Evolutionary conservation across 2,888 invertebrate genomes (phyloP).

Genomic region (Apamea anceps): DNA sequence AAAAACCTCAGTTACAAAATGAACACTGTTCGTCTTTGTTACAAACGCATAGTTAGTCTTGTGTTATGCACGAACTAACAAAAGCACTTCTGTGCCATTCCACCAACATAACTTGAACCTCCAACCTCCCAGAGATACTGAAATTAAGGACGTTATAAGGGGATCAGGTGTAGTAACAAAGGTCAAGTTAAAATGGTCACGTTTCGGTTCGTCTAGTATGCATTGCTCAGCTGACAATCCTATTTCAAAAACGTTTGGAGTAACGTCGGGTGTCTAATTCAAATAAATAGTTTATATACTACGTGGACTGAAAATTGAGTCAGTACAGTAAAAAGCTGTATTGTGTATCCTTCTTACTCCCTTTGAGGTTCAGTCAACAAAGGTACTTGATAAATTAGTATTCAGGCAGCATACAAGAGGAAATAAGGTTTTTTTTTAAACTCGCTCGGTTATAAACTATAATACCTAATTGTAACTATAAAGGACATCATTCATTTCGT

Average conservation of each 20-base stretch:
- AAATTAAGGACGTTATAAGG: not conserved
- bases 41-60: constrained; percentile 47
- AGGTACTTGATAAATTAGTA: not conserved
- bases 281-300: constrained; percentile 63
- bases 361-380: not conserved
- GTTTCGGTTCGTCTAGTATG: constrained; percentile 68
- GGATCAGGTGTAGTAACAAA: not conserved
- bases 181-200: constrained; percentile 48
- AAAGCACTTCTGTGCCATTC: constrained; percentile 43
- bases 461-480: too few species aligned
- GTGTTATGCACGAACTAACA: constrained; percentile 65
- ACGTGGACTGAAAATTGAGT: constrained; percentile 45
- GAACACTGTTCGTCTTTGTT: constrained; percentile 38
- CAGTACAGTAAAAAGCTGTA: not conserved
- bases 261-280: constrained; percentile 64
- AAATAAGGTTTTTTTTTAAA: not conserved
- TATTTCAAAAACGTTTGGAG: constrained; percentile 66
- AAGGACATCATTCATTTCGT: too few species aligned
- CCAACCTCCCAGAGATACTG: not conserved
- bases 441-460: too few species aligned
- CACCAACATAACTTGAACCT: constrained; percentile 47
- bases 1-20: constrained; percentile 38
- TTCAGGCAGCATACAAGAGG: not conserved
- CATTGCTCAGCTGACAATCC: constrained; percentile 69
- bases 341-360: not conserved